phyloP scores from a whole-genome alignment of 2,113 vertebrate genomes.

The Corythornis vintsioides region DNA sequence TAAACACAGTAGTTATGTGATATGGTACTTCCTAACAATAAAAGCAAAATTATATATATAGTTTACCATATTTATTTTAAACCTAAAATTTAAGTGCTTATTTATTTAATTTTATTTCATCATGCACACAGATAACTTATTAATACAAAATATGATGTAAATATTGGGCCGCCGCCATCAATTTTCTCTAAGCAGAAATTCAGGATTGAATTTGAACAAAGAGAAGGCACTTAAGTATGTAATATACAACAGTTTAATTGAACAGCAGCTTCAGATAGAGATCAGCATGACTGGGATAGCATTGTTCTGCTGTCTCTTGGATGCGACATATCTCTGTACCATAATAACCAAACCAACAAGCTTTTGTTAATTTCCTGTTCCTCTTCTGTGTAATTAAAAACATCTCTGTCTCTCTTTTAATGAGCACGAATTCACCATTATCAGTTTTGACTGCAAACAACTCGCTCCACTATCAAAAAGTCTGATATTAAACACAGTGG shows the following conservation, averaged over 20 bases:
- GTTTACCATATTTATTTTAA: neutral
- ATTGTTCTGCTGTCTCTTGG: slow-evolving; percentile 1
- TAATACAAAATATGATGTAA: neutral
- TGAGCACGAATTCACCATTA: neutral
- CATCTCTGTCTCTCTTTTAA: neutral
- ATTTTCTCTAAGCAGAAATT: neutral
- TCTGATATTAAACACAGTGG: neutral
- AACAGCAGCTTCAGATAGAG: neutral
- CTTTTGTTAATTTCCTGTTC: slow-evolving; percentile 59
- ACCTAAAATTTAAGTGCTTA: neutral
- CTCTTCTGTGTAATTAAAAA: slow-evolving; percentile 45
- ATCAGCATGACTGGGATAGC: neutral
- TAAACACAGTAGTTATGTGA: too few relatives aligned
- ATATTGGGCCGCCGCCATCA: neutral
- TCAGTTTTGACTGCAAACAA: neutral
- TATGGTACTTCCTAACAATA: too few relatives aligned
- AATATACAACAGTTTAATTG: neutral
- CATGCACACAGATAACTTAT: neutral
- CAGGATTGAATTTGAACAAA: neutral
- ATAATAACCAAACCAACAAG: neutral
- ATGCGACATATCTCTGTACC: neutral
- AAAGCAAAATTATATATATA: neutral
- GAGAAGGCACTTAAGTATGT: neutral
- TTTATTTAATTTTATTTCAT: neutral
- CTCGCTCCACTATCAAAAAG: neutral